Base-by-base conservation (phyloP, 1,140 invertebrate genomes). In the Neoseiulus cucumeris region DNA sequence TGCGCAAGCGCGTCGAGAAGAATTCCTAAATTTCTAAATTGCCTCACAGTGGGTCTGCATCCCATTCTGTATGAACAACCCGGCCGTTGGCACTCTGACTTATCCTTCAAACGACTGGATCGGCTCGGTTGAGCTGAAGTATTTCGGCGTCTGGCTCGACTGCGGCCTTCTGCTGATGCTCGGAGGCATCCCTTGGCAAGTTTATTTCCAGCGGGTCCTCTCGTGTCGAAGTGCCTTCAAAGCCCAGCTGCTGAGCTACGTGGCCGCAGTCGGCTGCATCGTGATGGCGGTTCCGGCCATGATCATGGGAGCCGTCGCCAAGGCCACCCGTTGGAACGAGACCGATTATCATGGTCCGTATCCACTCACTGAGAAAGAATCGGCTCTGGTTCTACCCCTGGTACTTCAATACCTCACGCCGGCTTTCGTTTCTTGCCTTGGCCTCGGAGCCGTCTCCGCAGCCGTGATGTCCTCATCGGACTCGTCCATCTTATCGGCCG, bases 161-260 rank as follows among this genome's bases (percentile, higher is more conserved):
- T 85, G 88, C 69, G 90, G 87, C 25, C 78, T 98, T 64, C 79
- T 98, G 55, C 80, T 98, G 7, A 81, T 96, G 45, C 95, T 97
- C 72, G 95, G 95, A 7, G 95, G 95, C 28, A 97, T 98, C 71
- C 95, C 95, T 0, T 98, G 95, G 95, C 91, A 94, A 82, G 92
- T 96, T 2, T 98, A 97, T 74, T 98, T 98, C 77, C 95, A 98
- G 79, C 79, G 95, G 44, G 94, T 98, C 0, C 77, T 98, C 64
- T 96, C 92, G 42, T 91, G 90, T 69, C 93, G 92, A 79, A 89
- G 90, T 1, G 91, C 92, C 0, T 82, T 83, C 0, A 83, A 90
- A 66, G 94, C 94, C 7, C 90, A 97, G 77, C 74, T 95, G 22
- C 78, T 98, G 64, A 96, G 91, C n/a, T 98, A 93, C 76, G 88